These are phyloP conservation scores for Chironex yamaguchii DNA, from an alignment of 30 jellyfish, hydroid and myxozoan species.

Conservation along the genomic window DNA sequence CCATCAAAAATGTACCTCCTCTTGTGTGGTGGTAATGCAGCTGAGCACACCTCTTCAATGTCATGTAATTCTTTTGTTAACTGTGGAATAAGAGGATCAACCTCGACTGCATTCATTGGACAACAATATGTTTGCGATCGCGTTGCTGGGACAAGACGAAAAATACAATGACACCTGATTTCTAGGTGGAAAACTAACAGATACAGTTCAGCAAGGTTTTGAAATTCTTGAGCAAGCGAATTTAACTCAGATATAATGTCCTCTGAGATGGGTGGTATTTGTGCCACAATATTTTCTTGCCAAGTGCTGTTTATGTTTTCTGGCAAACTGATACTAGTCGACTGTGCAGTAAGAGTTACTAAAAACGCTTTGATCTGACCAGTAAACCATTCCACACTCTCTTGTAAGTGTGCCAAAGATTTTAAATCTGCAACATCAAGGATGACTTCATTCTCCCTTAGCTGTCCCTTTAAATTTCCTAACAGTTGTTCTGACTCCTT, in stretches of 20 bases:
- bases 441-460: constrained; percentile 87
- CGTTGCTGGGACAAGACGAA: constrained; percentile 89
- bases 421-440: constrained; percentile 88
- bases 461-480: constrained; percentile 79
- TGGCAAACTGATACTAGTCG: constrained; percentile 60
- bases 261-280: constrained; percentile 71
- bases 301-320: constrained; percentile 15
- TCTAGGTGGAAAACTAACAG: constrained; percentile 89
- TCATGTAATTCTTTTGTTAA: constrained; percentile 92
- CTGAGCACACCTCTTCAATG: constrained; percentile 87
- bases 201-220: constrained; percentile 85
- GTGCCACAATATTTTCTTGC: neutral
- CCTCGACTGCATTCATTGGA: constrained; percentile 93
- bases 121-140: constrained; percentile 89
- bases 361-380: constrained; percentile 51
- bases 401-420: constrained; percentile 90
- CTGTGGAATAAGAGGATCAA: constrained; percentile 94
- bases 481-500: constrained; percentile 65
- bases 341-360: constrained; percentile 65
- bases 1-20: constrained; percentile 87
- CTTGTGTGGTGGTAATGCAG: constrained; percentile 77
- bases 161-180: constrained; percentile 94
- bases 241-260: constrained; percentile 66
- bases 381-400: constrained; percentile 94
- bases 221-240: constrained; percentile 65